A percentile compares a stretch with the other conserved stretches of the same genome.
Evolutionary conservation across 1,140 invertebrate species (phyloP).

Genomic region (Homalodisca vitripennis): DNA sequence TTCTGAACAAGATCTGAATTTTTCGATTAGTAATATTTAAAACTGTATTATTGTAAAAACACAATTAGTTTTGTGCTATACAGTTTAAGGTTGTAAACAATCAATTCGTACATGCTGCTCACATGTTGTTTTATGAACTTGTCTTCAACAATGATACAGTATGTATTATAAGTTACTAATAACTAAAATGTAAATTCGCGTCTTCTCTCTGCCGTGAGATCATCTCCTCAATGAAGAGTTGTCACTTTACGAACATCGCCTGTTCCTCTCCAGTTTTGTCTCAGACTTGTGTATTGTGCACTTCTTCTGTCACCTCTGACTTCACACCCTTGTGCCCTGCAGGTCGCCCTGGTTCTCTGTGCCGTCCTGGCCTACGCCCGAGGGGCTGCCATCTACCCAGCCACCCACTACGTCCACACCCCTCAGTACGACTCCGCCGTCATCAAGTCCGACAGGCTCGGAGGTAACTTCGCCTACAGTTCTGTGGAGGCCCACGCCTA

Average conservation of each 20-base stretch:
- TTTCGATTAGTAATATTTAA: too few relatives aligned
- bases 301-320: background rate
- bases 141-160: too few relatives aligned
- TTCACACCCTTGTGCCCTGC: background rate
- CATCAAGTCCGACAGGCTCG: conserved; percentile 53
- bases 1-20: too few relatives aligned
- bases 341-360: conserved; percentile 13
- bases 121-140: background rate
- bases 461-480: conserved; percentile 57
- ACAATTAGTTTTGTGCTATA: too few relatives aligned
- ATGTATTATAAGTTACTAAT: too few relatives aligned
- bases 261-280: background rate
- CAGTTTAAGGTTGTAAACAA: too few relatives aligned
- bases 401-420: conserved; percentile 49
- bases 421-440: conserved; percentile 54
- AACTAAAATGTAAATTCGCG: too few relatives aligned
- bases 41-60: too few relatives aligned
- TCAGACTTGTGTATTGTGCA: background rate
- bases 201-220: too few relatives aligned
- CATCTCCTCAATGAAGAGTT: too few relatives aligned
- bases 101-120: background rate
- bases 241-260: background rate
- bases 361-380: conserved; percentile 28
- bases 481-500: conserved; percentile 55
- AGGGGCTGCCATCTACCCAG: conserved; percentile 34